Evolutionary conservation across 2,113 vertebrate genomes (phyloP).

Genomic region (Pomatostomus ruficeps): DNA sequence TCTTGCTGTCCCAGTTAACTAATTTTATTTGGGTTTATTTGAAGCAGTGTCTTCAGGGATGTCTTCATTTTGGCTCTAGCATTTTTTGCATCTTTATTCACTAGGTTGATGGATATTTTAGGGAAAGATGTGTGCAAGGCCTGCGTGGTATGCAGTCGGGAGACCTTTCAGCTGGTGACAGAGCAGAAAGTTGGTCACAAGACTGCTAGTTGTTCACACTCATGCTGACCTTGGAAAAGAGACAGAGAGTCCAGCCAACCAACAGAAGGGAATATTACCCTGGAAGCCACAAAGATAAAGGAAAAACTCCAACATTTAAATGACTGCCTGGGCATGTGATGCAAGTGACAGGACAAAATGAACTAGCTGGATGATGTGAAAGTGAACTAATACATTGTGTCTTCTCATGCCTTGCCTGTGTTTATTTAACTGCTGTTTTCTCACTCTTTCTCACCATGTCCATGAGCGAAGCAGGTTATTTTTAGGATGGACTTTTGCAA

Average conservation of each 20-base stretch:
- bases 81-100: neutral
- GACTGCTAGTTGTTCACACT: neutral
- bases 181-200: neutral
- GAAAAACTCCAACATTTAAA: neutral
- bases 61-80: neutral
- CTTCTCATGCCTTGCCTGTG: neutral
- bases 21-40: neutral
- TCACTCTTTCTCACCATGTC: neutral
- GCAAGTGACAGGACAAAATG: neutral
- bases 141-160: accelerated
- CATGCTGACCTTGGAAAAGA: neutral
- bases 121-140: accelerated
- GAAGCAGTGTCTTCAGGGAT: neutral
- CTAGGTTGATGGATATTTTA: neutral
- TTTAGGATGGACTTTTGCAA: neutral
- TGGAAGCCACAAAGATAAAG: neutral
- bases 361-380: neutral
- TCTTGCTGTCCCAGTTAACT: neutral
- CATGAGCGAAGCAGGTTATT: neutral
- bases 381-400: neutral
- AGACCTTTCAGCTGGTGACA: neutral
- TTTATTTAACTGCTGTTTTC: neutral
- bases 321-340: neutral
- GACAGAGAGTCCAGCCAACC: neutral
- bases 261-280: neutral